Percentiles rank a stretch among this genome's conserved stretches.
These are phyloP conservation scores for Oenanthe oenanthe DNA, from an alignment of 2,113 vertebrate species.

Conservation along the genomic window DNA sequence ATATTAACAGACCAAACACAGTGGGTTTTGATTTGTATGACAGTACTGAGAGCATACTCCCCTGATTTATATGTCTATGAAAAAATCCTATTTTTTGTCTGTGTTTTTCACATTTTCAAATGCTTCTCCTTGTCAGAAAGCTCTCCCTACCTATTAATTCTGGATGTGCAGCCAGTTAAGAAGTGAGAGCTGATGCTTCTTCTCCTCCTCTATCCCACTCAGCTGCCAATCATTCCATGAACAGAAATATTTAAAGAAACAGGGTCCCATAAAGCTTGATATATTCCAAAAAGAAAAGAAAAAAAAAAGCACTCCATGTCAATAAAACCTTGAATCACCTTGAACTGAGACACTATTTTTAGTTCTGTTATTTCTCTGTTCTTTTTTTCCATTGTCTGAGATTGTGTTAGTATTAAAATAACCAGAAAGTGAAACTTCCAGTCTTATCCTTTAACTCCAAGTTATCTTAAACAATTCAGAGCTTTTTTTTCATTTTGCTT, in stretches of 20 bases:
- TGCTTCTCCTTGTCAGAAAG: not conserved
- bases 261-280: not conserved
- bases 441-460: not conserved
- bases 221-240: not conserved
- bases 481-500: no score
- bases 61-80: not conserved
- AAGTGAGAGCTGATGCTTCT: not conserved
- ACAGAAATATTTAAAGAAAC: not conserved
- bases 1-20: not conserved
- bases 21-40: not conserved
- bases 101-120: not conserved
- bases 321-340: conserved; percentile 11
- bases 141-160: not conserved
- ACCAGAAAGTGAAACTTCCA: not conserved
- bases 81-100: not conserved
- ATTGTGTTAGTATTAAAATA: not conserved
- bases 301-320: not conserved
- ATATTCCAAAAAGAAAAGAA: not conserved
- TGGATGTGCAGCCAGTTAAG: conserved; percentile 20
- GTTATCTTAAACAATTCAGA: not conserved
- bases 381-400: not conserved
- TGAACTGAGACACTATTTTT: not conserved
- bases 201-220: not conserved
- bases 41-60: not conserved
- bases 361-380: not conserved